Evolutionary conservation across 1,140 invertebrate species (phyloP).

Genomic region (Apocrypta bakeri): DNA sequence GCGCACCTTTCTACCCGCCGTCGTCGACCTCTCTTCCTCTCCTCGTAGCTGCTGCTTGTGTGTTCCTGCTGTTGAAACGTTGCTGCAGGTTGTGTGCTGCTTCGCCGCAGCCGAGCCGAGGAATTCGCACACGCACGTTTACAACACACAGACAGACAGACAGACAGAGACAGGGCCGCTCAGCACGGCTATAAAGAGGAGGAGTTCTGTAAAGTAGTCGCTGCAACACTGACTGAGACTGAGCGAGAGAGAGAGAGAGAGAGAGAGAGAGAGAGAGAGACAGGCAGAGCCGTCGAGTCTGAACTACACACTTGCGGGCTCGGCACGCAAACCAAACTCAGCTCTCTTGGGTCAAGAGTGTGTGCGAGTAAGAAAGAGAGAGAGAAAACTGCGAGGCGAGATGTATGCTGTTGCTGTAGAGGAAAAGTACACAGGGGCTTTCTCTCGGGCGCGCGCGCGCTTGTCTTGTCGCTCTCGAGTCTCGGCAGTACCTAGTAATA

Average conservation of each 20-base stretch:
- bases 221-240: background rate
- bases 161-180: background rate
- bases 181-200: too few species aligned
- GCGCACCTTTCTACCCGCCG: conserved; percentile 14
- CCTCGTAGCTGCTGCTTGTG: background rate
- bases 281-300: background rate
- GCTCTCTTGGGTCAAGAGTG: background rate
- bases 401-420: background rate
- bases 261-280: too few species aligned
- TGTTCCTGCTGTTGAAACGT: background rate
- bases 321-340: background rate
- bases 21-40: background rate
- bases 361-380: too few species aligned
- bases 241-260: too few species aligned
- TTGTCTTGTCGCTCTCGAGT: too few species aligned
- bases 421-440: background rate
- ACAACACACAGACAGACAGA: background rate
- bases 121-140: conserved; percentile 35
- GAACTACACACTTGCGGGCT: background rate
- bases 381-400: too few species aligned
- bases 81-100: conserved; percentile 1
- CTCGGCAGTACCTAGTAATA: too few species aligned
- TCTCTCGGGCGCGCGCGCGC: background rate
- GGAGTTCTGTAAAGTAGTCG: background rate
- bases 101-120: conserved; percentile 11